Conservation (phyloP, 2,113 vertebrate genomes). For the Argyrosomus japonicus region DNA sequence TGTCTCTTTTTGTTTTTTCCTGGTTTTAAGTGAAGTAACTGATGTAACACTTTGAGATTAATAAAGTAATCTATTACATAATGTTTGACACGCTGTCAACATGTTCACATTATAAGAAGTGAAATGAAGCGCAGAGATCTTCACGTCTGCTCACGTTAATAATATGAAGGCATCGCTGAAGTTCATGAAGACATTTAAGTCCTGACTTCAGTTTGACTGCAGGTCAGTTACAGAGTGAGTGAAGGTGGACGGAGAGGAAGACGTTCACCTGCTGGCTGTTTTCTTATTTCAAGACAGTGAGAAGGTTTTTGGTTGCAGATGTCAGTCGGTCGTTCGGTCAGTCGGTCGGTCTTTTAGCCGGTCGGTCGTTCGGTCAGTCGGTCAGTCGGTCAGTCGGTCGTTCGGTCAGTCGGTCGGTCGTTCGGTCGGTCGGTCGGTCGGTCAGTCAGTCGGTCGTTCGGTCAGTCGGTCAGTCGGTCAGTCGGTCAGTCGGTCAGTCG, state of each 20-base stretch:
- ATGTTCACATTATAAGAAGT: neutral
- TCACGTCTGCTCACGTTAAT: neutral
- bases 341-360: neutral
- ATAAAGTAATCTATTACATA: neutral
- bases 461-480: too few species aligned
- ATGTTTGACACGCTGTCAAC: neutral
- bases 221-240: neutral
- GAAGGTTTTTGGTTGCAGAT: neutral
- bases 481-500: neutral
- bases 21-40: neutral
- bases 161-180: neutral
- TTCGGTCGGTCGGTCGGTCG: too few species aligned
- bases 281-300: constrained; percentile 11
- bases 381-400: neutral
- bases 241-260: neutral
- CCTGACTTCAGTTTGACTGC: too few species aligned
- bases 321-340: neutral
- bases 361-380: neutral
- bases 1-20: neutral
- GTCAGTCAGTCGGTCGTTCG: too few species aligned
- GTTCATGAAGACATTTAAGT: neutral
- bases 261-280: neutral
- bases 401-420: too few species aligned
- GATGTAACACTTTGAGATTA: neutral
- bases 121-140: neutral